phyloP scores from a whole-genome alignment of 1,140 invertebrate species.

The Drosophila orosa region DNA sequence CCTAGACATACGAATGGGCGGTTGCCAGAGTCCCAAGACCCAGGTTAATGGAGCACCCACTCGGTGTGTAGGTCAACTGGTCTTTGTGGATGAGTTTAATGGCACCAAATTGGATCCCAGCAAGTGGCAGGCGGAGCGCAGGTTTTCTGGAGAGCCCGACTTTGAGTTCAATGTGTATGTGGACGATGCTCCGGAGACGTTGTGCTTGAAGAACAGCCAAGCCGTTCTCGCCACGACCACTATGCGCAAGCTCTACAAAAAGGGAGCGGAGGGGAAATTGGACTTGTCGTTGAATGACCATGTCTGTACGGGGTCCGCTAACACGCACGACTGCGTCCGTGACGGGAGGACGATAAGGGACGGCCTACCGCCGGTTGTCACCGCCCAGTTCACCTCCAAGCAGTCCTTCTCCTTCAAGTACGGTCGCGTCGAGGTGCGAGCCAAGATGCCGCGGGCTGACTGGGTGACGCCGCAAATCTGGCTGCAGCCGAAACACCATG shows the following conservation, averaged over 20 bases:
- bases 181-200: constrained; percentile 85
- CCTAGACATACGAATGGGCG: constrained; percentile 45
- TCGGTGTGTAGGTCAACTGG: constrained; percentile 85
- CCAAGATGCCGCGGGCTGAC: constrained; percentile 89
- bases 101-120: constrained; percentile 46
- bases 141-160: constrained; percentile 83
- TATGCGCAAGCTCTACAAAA: constrained; percentile 84
- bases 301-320: constrained; percentile 84
- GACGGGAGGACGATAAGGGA: constrained; percentile 46
- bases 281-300: constrained; percentile 72
- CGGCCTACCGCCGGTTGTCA: constrained; percentile 86
- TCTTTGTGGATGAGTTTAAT: constrained; percentile 86
- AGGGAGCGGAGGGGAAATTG: constrained; percentile 80
- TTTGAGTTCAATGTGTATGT: constrained; percentile 89
- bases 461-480: constrained; percentile 89
- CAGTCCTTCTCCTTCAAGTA: constrained; percentile 87
- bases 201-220: constrained; percentile 85
- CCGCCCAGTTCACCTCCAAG: constrained; percentile 87
- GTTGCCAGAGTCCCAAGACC: constrained; percentile 40
- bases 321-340: constrained; percentile 83
- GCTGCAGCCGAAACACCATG: constrained; percentile 84
- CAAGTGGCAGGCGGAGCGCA: constrained; percentile 83
- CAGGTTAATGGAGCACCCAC: constrained; percentile 57
- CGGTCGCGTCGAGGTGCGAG: constrained; percentile 88
- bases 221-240: constrained; percentile 86